These are phyloP conservation scores for Eulemur macaco DNA, from an alignment of 2,113 vertebrate genomes.

Conservation along the genomic window DNA sequence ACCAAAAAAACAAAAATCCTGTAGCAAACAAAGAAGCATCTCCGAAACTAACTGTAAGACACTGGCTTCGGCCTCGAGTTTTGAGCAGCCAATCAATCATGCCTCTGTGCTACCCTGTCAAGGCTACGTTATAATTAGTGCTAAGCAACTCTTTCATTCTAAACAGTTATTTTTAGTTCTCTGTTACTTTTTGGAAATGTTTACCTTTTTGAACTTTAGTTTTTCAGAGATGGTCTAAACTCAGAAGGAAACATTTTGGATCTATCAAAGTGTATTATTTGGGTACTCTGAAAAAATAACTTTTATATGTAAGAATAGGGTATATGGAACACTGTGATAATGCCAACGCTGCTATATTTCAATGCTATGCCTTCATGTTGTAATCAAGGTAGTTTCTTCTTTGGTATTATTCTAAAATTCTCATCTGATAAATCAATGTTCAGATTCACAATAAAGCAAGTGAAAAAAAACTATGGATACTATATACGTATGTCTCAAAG, in stretches of 20 bases:
- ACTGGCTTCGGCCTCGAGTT: background rate
- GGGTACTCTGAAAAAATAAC: background rate
- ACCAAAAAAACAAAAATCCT: background rate
- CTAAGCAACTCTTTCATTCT: constrained; percentile 51
- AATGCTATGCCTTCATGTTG: rapidly evolving
- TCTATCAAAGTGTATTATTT: background rate
- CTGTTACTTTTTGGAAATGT: constrained; percentile 58
- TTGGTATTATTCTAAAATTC: background rate
- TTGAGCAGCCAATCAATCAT: background rate
- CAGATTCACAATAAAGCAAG: background rate
- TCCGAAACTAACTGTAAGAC: background rate
- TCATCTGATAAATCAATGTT: background rate
- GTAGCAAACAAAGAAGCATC: background rate
- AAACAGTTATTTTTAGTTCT: constrained; percentile 61
- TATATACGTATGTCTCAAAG: background rate
- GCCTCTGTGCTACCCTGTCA: background rate
- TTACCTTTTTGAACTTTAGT: constrained; percentile 52
- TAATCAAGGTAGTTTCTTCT: background rate
- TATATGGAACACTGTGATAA: background rate
- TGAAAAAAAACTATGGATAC: background rate
- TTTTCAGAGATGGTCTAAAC: constrained; percentile 39
- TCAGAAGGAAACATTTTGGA: constrained; percentile 16
- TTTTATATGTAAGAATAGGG: background rate
- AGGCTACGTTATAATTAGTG: constrained; percentile 45
- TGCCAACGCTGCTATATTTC: background rate